These are phyloP conservation scores for Pollenia amentaria DNA, from an alignment of 2,888 invertebrate genomes.

Conservation along the genomic window DNA sequence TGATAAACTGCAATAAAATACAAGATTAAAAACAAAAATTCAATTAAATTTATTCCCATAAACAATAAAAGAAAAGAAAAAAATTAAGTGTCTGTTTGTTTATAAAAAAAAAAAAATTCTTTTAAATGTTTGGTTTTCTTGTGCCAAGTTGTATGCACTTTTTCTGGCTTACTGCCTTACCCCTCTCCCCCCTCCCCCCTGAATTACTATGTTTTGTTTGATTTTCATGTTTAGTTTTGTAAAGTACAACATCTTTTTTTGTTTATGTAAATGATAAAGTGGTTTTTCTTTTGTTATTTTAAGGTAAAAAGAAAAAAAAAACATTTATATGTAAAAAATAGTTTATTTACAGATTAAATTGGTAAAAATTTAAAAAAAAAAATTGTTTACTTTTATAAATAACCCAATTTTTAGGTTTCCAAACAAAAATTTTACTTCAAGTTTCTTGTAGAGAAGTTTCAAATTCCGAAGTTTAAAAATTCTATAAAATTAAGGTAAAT, in stretches of 20 bases:
- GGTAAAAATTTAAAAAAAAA: slow-evolving; percentile 27
- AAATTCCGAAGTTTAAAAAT: no score
- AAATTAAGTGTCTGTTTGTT: slow-evolving; percentile 36
- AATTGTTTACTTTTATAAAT: slow-evolving; percentile 47
- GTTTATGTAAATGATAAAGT: slow-evolving; percentile 60
- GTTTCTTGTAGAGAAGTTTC: no score
- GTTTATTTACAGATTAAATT: slow-evolving; percentile 63
- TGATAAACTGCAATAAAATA: slow-evolving; percentile 69
- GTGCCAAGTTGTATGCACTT: slow-evolving; percentile 15
- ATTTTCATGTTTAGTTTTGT: slow-evolving; percentile 6
- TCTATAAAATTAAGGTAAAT: no score
- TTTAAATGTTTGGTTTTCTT: slow-evolving; percentile 24
- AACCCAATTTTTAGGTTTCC: slow-evolving; percentile 49
- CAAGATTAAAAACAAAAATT: slow-evolving; percentile 41
- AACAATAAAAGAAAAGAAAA: slow-evolving; percentile 70
- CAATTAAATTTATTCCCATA: slow-evolving; percentile 74
- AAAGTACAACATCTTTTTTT: slow-evolving; percentile 2
- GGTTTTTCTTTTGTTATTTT: slow-evolving; percentile 53
- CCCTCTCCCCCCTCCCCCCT: background rate
- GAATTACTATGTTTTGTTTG: background rate
- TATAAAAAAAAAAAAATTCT: slow-evolving; percentile 45
- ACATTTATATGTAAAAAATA: slow-evolving; percentile 9
- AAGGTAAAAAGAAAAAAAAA: slow-evolving; percentile 46
- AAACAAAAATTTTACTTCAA: background rate
- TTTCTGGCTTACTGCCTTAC: background rate